Conservation (phyloP, 2,888 invertebrate genomes). For the Mesochorus sp. region DNA sequence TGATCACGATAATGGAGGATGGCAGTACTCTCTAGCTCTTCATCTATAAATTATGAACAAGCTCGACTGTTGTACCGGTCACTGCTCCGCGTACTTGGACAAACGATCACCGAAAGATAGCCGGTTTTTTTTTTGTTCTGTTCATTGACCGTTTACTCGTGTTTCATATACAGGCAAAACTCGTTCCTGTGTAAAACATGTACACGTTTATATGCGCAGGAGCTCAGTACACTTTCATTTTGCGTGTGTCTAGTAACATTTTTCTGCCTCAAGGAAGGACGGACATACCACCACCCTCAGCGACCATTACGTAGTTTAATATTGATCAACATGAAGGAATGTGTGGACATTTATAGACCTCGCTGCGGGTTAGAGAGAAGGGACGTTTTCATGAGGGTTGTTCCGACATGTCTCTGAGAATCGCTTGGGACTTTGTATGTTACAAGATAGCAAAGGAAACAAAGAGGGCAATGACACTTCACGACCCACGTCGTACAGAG, state of each 20-base stretch:
- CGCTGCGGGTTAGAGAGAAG: not conserved
- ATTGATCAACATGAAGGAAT: constrained; percentile 38
- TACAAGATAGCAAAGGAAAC: not conserved
- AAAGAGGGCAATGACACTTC: constrained; percentile 5
- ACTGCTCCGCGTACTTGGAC: constrained; percentile 11
- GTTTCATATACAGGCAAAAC: not conserved
- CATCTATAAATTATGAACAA: constrained; percentile 54
- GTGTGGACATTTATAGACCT: not conserved
- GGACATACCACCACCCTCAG: constrained; percentile 4
- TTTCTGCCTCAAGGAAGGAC: constrained; percentile 10
- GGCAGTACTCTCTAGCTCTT: constrained; percentile 25
- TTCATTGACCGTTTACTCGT: not conserved
- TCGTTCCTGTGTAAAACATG: not conserved
- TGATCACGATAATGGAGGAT: constrained; percentile 17
- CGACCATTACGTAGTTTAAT: constrained; percentile 34
- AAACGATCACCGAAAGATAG: constrained; percentile 1
- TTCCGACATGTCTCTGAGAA: not conserved
- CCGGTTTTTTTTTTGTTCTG: not conserved
- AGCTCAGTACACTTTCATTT: no score
- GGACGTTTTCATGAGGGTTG: constrained; percentile 14
- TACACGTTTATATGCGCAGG: not conserved
- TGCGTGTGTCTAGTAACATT: constrained; percentile 32
- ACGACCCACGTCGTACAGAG: not conserved
- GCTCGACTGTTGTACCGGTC: constrained; percentile 24
- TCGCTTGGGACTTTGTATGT: not conserved